Evolutionary conservation across 2,797 vertebrate species (phyloP).

Genomic region (Artibeus jamaicensis): DNA sequence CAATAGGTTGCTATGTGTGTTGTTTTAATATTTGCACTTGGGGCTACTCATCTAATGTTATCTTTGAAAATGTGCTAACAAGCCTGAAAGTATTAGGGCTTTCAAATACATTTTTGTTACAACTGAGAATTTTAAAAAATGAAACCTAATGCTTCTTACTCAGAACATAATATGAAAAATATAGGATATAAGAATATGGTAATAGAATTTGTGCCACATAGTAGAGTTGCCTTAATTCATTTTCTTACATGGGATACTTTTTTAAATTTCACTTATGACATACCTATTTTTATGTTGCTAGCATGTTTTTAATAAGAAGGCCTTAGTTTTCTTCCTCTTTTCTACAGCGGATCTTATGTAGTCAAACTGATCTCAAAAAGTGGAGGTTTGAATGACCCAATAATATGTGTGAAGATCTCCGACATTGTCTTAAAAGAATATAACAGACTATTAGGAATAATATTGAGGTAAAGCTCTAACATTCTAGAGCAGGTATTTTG

Average conservation of each 20-base stretch:
- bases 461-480: neutral
- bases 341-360: neutral
- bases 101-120: slow-evolving; percentile 41
- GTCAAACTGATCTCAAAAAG: neutral
- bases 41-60: slow-evolving; percentile 38
- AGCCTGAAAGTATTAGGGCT: slow-evolving; percentile 33
- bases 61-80: slow-evolving; percentile 69
- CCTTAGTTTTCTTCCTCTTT: neutral
- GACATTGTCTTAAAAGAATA: neutral
- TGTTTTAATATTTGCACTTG: slow-evolving; percentile 66
- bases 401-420: slow-evolving; percentile 31
- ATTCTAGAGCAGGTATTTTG: slow-evolving; percentile 27
- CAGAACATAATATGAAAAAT: slow-evolving; percentile 52
- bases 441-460: slow-evolving; percentile 20
- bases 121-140: slow-evolving; percentile 46
- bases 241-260: neutral
- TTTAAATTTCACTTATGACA: slow-evolving; percentile 3
- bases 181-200: neutral
- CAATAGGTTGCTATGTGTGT: slow-evolving; percentile 45
- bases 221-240: slow-evolving; percentile 39
- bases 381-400: neutral
- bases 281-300: slow-evolving; percentile 48
- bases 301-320: slow-evolving; percentile 17
- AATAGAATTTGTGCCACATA: neutral
- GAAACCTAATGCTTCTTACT: slow-evolving; percentile 52